Evolutionary conservation across 2,113 vertebrate genomes (phyloP), one percentile per base, ranked within the genome.

Genomic region (Sterrhoptilus dennistouni): DNA sequence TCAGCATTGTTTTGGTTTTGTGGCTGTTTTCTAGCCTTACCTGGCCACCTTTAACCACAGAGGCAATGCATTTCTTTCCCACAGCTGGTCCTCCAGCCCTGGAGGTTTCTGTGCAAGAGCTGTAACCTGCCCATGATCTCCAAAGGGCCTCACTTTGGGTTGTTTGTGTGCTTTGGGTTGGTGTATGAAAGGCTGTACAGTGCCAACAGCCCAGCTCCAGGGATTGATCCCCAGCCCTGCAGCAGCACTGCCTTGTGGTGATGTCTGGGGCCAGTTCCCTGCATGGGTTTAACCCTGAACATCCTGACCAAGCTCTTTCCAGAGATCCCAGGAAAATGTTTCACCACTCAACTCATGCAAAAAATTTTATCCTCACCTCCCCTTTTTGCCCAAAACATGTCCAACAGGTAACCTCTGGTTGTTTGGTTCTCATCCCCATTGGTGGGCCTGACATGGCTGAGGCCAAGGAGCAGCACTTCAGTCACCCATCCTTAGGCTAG

Each of bases 171-270:
- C 33, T 71, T 87, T 66, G 38, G 4, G 3, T 3, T 81, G 47
- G 11, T 0, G 0, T 11, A 5, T 29, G 38, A 83, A 80, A 72
- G 49, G 10, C 20, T 64, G 25, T 35, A 23, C 15, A 2, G 1
- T 14, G 33, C 42, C 35, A 66, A 11, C 8, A 59, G n/a, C 38
- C 44, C 61, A 50, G n/a, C 16, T 29, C 13, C 44, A 77, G 45
- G 36, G 13, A 22, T 7, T 71, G 31, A 59, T 40, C 0, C 1
- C 57, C 22, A 40, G 14, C 17, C 27, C 29, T 65, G 21, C 18
- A 27, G 7, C 18, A 79, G 31, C 22, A 17, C 40, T 74, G 45
- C 24, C 33, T 49, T 8, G 12, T 50, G 44, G 12, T 50, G 22
- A 6, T 1, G 3, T 6, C 47, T 68, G 33, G n/a, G 24, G 5